phyloP scores from a whole-genome alignment of 2,797 vertebrate genomes.

The Passerculus sandwichensis region DNA sequence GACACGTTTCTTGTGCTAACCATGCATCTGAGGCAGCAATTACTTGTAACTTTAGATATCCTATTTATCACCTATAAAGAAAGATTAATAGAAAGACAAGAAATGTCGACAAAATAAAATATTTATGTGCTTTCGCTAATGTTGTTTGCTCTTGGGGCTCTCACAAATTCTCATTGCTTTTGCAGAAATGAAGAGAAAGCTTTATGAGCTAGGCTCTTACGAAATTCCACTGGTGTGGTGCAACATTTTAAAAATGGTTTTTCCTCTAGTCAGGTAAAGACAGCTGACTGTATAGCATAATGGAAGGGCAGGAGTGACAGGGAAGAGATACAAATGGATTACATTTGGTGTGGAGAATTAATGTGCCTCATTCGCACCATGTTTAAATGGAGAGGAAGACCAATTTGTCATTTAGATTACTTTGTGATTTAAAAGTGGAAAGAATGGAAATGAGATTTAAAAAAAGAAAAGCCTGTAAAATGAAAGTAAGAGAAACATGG shows the following conservation, averaged over 20 bases:
- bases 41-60: neutral
- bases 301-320: slow-evolving; percentile 23
- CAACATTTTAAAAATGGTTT: neutral
- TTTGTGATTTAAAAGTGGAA: slow-evolving; percentile 6
- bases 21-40: neutral
- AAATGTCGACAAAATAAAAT: slow-evolving; percentile 16
- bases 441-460: slow-evolving; percentile 24
- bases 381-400: slow-evolving; percentile 19
- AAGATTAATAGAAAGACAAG: neutral
- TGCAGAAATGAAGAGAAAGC: neutral
- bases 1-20: neutral
- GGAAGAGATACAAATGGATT: slow-evolving; percentile 4
- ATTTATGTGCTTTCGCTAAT: neutral
- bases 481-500: neutral
- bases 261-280: slow-evolving; percentile 22
- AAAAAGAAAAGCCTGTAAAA: neutral
- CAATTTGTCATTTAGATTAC: slow-evolving; percentile 54
- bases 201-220: neutral
- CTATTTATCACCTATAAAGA: neutral
- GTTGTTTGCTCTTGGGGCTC: neutral
- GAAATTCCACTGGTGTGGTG: neutral
- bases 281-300: slow-evolving; percentile 3
- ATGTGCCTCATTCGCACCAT: slow-evolving; percentile 9
- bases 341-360: slow-evolving; percentile 7
- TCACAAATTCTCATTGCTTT: neutral